Percentiles rank a stretch among this genome's conserved stretches.
These are phyloP conservation scores for Cabera pusaria DNA, from an alignment of 2,888 invertebrate species.

Conservation along the genomic window DNA sequence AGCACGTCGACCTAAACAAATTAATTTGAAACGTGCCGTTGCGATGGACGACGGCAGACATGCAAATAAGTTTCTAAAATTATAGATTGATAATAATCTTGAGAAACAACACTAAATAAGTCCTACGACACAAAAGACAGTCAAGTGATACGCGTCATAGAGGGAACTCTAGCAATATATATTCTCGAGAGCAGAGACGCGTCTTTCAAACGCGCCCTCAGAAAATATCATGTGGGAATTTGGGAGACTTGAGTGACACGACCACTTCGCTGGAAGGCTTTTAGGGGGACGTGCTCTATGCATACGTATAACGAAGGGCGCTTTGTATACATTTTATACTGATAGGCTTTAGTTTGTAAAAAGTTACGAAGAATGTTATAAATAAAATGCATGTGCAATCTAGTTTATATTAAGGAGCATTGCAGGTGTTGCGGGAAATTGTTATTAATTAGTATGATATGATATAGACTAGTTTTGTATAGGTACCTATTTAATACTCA, in stretches of 20 bases:
- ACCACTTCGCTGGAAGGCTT: constrained; percentile 46
- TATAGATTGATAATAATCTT: constrained; percentile 23
- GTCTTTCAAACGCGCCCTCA: constrained; percentile 49
- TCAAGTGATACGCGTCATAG: constrained; percentile 37
- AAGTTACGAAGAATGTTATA: no score
- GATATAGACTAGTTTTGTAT: no score
- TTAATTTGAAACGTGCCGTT: constrained; percentile 52
- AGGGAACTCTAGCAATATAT: constrained; percentile 31
- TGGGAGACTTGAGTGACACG: constrained; percentile 54
- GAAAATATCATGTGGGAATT: constrained; percentile 59
- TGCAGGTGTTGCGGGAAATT: no score
- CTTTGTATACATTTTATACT: no score
- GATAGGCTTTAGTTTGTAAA: no score
- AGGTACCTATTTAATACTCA: no score
- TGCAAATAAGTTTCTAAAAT: constrained; percentile 26
- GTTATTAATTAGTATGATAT: no score
- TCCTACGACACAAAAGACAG: constrained; percentile 39
- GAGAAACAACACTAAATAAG: constrained; percentile 39
- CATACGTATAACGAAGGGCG: no score
- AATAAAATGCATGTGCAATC: no score
- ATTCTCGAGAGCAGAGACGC: constrained; percentile 25
- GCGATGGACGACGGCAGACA: constrained; percentile 32
- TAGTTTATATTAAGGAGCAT: no score
- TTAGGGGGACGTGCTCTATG: constrained; percentile 30
- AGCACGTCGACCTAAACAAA: constrained; percentile 60